Percentiles rank a stretch among this genome's conserved stretches.
These are phyloP conservation scores for Sthenelais limicola DNA, from an alignment of 2,888 invertebrate species.

Conservation along the genomic window DNA sequence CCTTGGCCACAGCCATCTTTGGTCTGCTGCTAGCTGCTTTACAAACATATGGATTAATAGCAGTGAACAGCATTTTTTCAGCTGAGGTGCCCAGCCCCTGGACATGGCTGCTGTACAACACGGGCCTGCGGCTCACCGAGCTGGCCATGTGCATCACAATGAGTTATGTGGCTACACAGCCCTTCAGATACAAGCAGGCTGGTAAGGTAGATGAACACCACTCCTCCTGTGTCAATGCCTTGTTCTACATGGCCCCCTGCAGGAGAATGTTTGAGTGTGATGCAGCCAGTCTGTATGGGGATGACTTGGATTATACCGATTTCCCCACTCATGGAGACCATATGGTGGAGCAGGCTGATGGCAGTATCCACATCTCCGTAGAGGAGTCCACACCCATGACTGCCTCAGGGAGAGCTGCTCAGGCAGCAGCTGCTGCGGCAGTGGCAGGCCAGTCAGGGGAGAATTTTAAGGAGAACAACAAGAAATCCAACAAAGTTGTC, in stretches of 20 bases:
- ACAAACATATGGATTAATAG: conserved; percentile 86
- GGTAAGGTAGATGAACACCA: conserved; percentile 33
- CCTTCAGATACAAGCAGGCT: conserved; percentile 61
- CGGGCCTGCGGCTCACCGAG: conserved; percentile 87
- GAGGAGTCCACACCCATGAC: conserved; percentile 33
- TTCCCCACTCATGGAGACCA: conserved; percentile 7
- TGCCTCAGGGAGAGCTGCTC: conserved; percentile 13
- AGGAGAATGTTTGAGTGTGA: conserved; percentile 42
- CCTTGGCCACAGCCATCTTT: conserved; percentile 87
- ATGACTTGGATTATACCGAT: conserved; percentile 32
- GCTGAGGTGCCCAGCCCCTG: conserved; percentile 76
- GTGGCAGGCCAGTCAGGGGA: background rate
- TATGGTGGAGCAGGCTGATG: background rate
- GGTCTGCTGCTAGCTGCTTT: conserved; percentile 87
- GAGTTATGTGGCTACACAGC: conserved; percentile 88
- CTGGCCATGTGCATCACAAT: conserved; percentile 87
- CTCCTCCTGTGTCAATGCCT: background rate
- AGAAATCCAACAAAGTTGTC: conserved; percentile 43
- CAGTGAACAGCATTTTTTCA: conserved; percentile 74
- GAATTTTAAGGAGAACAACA: background rate
- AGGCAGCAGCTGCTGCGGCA: conserved; percentile 8
- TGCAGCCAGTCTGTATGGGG: conserved; percentile 16
- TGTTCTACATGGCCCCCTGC: conserved; percentile 45
- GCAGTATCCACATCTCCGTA: conserved; percentile 7
- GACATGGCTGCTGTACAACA: conserved; percentile 94